Conservation (phyloP, 2,797 vertebrate species). For the Chiroxiphia lanceolata region DNA sequence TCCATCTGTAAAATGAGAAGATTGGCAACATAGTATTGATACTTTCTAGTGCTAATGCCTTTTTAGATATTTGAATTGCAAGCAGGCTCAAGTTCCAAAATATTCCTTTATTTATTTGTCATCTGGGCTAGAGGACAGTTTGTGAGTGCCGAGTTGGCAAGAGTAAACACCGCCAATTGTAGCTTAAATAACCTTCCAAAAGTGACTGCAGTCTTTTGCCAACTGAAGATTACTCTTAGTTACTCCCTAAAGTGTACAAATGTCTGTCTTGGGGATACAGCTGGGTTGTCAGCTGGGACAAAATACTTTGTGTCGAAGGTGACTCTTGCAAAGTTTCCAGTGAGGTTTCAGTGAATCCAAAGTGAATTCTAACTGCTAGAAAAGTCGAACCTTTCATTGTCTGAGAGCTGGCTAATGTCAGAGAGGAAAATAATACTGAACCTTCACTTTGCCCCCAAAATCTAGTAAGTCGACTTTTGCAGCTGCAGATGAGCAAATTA, state of each 20-base stretch:
- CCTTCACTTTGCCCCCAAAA: background rate
- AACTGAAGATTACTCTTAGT: background rate
- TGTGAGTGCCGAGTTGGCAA: background rate
- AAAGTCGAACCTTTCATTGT: background rate
- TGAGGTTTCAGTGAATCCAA: background rate
- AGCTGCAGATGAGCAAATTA: background rate
- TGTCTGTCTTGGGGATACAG: background rate
- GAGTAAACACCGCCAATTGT: background rate
- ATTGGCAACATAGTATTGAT: background rate
- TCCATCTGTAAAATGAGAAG: background rate
- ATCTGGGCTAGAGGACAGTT: background rate
- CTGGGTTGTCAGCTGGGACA: background rate
- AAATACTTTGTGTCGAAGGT: background rate
- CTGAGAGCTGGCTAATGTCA: background rate
- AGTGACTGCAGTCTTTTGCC: background rate
- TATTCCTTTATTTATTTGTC: constrained; percentile 23
- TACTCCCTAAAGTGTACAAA: background rate
- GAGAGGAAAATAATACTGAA: background rate
- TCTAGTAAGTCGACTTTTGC: background rate
- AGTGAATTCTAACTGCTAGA: background rate
- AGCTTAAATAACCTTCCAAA: background rate
- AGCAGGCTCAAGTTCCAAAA: background rate
- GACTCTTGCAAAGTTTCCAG: background rate
- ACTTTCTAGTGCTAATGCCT: background rate
- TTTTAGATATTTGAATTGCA: background rate